These are phyloP conservation scores for Heteractis magnifica DNA, from an alignment of 92 coral and sea anemone species.

Conservation along the genomic window DNA sequence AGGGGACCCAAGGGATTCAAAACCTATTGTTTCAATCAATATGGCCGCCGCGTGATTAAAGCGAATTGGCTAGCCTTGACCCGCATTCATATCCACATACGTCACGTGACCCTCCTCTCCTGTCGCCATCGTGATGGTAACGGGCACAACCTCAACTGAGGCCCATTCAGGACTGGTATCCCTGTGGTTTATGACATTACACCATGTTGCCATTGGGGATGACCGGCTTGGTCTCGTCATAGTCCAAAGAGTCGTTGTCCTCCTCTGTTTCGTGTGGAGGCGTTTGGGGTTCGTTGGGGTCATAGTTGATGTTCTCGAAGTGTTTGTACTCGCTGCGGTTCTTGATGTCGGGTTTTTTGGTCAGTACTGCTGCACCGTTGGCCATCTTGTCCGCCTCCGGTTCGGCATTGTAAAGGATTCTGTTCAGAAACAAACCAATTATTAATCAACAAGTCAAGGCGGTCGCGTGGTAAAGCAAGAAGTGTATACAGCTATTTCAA, in stretches of 20 bases:
- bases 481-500: too few species aligned
- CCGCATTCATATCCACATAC: background rate
- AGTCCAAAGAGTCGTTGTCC: slow-evolving; percentile 35
- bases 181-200: slow-evolving; percentile 15
- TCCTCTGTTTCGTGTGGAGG: slow-evolving; percentile 22
- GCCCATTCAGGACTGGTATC: background rate
- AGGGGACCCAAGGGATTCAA: too few species aligned
- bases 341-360: slow-evolving; percentile 31
- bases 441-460: background rate
- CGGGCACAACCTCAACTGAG: background rate
- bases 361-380: slow-evolving; percentile 14
- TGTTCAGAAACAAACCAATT: background rate
- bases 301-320: slow-evolving; percentile 55
- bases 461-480: background rate
- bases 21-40: too few species aligned
- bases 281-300: slow-evolving; percentile 21
- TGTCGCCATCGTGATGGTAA: background rate
- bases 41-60: too few species aligned
- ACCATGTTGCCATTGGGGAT: slow-evolving; percentile 40
- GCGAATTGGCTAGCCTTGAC: background rate
- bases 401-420: slow-evolving; percentile 60
- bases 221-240: slow-evolving; percentile 45
- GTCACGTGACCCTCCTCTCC: background rate
- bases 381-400: slow-evolving; percentile 40
- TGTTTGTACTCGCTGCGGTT: slow-evolving; percentile 50